phyloP scores from a whole-genome alignment of 1,140 invertebrate species.

The Orchesella cincta region DNA sequence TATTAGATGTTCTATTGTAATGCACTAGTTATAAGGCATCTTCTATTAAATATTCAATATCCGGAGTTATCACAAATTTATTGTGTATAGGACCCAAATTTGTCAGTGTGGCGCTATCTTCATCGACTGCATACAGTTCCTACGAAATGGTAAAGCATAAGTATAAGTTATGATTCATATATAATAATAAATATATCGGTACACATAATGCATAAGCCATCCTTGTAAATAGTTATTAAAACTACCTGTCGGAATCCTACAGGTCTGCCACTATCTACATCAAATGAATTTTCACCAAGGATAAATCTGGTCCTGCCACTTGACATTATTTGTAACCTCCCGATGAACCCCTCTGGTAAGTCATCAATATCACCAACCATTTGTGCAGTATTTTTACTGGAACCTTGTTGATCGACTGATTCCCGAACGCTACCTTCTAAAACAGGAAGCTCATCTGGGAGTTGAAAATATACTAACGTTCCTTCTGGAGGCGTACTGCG shows the following conservation, averaged over 20 bases:
- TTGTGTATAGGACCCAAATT: constrained; percentile 24
- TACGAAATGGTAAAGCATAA: constrained; percentile 20
- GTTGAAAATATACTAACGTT: constrained; percentile 35
- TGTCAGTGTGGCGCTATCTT: constrained; percentile 25
- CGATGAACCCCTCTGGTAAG: constrained; percentile 63
- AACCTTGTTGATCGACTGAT: constrained; percentile 58
- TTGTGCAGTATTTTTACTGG: constrained; percentile 53
- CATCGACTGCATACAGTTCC: constrained; percentile 32
- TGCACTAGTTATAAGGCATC: background rate
- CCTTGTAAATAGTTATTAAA: background rate
- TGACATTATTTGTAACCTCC: constrained; percentile 60
- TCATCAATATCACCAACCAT: constrained; percentile 55
- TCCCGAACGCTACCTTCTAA: constrained; percentile 58
- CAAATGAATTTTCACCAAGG: constrained; percentile 61
- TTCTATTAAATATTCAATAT: constrained; percentile 20
- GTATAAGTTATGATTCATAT: background rate
- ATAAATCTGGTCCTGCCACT: constrained; percentile 61
- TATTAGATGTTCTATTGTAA: background rate
- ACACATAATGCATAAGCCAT: background rate
- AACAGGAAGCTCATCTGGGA: constrained; percentile 54
- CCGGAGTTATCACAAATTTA: constrained; percentile 34
- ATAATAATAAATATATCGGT: background rate
- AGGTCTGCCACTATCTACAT: constrained; percentile 58
- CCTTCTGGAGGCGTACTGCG: background rate
- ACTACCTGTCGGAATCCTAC: constrained; percentile 55